Evolutionary conservation across 2,888 invertebrate genomes (phyloP).

Genomic region (Aporophyla lueneburgensis): DNA sequence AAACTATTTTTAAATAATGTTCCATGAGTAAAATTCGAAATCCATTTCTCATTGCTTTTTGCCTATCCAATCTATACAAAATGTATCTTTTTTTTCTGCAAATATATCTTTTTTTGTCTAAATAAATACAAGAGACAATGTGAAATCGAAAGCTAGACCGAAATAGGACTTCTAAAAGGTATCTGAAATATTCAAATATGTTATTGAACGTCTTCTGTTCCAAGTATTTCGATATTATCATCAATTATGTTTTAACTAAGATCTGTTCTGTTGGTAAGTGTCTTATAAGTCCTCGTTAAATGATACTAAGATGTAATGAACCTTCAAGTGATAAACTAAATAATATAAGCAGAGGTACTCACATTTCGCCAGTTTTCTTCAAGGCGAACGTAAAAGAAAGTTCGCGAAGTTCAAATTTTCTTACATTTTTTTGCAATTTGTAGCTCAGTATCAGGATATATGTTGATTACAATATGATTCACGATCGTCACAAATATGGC

Average conservation of each 20-base stretch:
- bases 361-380: too few species aligned
- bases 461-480: too few species aligned
- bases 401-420: too few species aligned
- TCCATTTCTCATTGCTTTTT: constrained; percentile 21
- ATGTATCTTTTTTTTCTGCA: background rate
- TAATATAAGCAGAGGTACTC: too few species aligned
- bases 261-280: background rate
- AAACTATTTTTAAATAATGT: constrained; percentile 27
- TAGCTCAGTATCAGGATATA: too few species aligned
- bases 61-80: background rate
- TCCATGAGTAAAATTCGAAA: constrained; percentile 8
- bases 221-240: constrained; percentile 24
- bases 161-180: background rate
- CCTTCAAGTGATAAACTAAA: background rate
- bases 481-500: too few species aligned
- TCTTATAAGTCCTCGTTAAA: background rate
- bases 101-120: constrained; percentile 25
- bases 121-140: constrained; percentile 1
- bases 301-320: background rate
- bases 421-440: too few species aligned
- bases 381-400: too few species aligned
- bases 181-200: constrained; percentile 11
- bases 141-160: constrained; percentile 6
- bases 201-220: constrained; percentile 1
- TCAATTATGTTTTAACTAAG: background rate